phyloP scores from a whole-genome alignment of 2,113 vertebrate genomes.

The Gavialis gangeticus region DNA sequence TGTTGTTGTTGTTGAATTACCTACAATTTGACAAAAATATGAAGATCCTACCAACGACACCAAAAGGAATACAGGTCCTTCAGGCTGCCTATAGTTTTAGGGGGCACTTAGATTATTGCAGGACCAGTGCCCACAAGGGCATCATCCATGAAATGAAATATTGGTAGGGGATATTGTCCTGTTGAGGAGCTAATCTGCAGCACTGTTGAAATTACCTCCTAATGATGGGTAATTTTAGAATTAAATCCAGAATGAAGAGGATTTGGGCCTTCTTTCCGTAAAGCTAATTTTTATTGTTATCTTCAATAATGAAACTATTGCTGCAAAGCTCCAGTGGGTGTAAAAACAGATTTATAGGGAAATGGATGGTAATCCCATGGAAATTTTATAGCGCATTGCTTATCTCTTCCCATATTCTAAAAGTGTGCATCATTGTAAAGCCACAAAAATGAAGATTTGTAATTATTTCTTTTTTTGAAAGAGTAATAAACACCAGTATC shows the following conservation, averaged over 20 bases:
- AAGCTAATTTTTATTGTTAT: neutral
- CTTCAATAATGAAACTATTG: neutral
- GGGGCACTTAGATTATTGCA: neutral
- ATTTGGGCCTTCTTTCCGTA: too few species aligned
- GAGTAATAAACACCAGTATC: neutral
- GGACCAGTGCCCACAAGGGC: neutral
- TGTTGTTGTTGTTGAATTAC: neutral
- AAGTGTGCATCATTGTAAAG: neutral
- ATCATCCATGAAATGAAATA: neutral
- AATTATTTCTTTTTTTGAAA: neutral
- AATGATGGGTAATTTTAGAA: neutral
- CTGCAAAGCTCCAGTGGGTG: neutral
- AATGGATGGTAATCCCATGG: neutral
- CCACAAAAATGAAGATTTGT: neutral
- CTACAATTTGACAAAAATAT: neutral
- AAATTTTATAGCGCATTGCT: neutral
- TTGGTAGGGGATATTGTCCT: neutral
- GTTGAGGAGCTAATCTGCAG: neutral
- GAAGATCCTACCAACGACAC: neutral
- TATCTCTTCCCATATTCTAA: neutral
- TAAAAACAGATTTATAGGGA: neutral
- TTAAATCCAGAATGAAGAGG: neutral
- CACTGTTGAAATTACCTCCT: neutral
- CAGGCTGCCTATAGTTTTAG: neutral
- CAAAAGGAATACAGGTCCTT: neutral